Base-by-base conservation (phyloP, 2,797 vertebrate genomes). In the Borostomias antarcticus region DNA sequence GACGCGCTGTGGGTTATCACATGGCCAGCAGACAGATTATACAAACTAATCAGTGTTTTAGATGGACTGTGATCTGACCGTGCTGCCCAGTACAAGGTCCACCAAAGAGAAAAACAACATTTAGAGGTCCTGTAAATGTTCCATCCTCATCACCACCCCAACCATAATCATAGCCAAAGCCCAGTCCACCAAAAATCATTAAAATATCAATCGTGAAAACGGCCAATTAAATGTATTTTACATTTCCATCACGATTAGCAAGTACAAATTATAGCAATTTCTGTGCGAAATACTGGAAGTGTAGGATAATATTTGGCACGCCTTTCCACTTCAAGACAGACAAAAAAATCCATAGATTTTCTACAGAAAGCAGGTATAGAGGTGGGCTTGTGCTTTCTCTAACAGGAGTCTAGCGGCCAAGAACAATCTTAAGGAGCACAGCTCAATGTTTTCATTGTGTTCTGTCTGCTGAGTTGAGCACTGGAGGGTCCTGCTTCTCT, bases 361-460 rank as follows among this genome's bases (percentile, higher is more conserved):
- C 84, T 43, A 81, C 77, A 84, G 86, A 87, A 80, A 82, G 54
- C 40, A 33, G 60, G 88, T 86, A 86, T 79, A 87, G 88, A 86
- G 86, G 85, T 83, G 83, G 83, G 87, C 81, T 92, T 87, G 85
- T 82, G 88, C 90, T 92, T 90, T 89, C 85, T 89, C 83, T 76
- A 82, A 82, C 86, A 80, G 82, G 78, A 74, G 68, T 75, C 70
- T 77, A 73, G 73, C 40, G 73, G 91, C 92, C 91, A 92, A 92
- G 88, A 92, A 86, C 88, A 93, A 93, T 92, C 82, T 90, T 9
- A 33, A 81, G 78, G 81, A 86, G 82, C 82, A 83, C 75, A 78
- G 86, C 82, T 92, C 73, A 92, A 90, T 91, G 90, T 91, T 91
- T 91, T 91, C 88, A 89, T 90, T 91, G 86, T 87, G 83, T 89